Conservation (phyloP, 1,140 invertebrate genomes). For the Apis dorsata region DNA sequence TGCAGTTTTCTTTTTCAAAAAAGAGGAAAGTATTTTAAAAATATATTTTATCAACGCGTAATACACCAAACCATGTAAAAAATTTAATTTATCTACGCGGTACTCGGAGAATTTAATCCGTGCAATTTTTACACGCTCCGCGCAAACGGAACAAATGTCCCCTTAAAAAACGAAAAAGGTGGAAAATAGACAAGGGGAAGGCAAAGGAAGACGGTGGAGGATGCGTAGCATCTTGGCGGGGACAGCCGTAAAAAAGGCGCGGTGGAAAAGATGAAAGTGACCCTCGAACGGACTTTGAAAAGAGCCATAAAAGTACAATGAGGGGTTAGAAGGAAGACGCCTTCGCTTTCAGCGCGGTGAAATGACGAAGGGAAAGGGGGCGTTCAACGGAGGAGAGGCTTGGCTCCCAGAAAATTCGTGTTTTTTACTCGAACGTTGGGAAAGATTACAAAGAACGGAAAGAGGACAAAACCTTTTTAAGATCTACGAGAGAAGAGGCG, state of each 20-base stretch:
- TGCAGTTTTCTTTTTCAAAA: too few relatives aligned
- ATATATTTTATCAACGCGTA: background rate
- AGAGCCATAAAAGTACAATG: conserved; percentile 64
- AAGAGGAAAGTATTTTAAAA: background rate
- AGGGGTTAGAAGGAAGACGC: conserved; percentile 47
- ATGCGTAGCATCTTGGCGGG: conserved; percentile 28
- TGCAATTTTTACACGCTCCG: conserved; percentile 7
- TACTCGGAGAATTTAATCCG: background rate
- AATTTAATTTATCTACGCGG: background rate
- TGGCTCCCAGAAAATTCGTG: conserved; percentile 53
- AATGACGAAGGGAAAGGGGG: background rate
- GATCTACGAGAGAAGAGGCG: conserved; percentile 24
- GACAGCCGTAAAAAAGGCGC: conserved; percentile 41
- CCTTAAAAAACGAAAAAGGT: background rate
- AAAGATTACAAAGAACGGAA: conserved; percentile 53
- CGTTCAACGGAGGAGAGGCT: conserved; percentile 9
- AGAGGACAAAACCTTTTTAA: conserved; percentile 50
- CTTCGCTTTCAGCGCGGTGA: conserved; percentile 46
- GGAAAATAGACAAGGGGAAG: background rate
- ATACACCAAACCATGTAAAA: background rate
- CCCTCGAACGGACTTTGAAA: conserved; percentile 57
- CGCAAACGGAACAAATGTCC: background rate
- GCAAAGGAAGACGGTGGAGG: background rate
- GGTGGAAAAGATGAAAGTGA: conserved; percentile 55
- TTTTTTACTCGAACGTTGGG: conserved; percentile 47